phyloP scores from a whole-genome alignment of 2,797 vertebrate species.

The Pseudochirops cupreus region DNA sequence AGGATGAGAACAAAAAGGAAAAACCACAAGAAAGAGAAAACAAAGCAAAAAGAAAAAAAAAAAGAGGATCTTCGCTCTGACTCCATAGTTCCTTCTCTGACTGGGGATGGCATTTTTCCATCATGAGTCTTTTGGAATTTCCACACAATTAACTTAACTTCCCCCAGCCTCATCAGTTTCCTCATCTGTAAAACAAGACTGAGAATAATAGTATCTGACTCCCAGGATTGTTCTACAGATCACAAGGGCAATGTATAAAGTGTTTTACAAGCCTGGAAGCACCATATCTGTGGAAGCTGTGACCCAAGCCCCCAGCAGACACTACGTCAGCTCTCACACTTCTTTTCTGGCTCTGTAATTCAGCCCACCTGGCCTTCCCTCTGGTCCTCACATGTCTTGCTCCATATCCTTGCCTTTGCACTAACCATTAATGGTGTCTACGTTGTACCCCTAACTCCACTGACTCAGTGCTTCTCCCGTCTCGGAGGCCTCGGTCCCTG shows the following conservation, averaged over 20 bases:
- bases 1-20: no score
- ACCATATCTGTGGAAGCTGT: not conserved
- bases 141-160: not conserved
- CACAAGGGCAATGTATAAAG: not conserved
- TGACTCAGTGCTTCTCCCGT: no score
- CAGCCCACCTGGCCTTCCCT: not conserved
- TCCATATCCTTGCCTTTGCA: not conserved
- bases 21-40: no score
- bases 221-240: not conserved
- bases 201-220: not conserved
- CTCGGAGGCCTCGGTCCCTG: not conserved
- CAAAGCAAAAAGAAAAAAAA: no score
- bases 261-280: not conserved
- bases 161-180: not conserved
- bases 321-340: not conserved
- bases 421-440: accelerated
- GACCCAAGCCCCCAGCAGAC: not conserved
- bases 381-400: not conserved
- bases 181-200: not conserved
- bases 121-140: no score
- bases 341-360: not conserved
- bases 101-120: no score
- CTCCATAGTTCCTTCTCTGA: no score
- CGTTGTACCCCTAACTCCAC: no score
- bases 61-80: no score